Base-by-base conservation (phyloP, 2,888 invertebrate species). In the Xanthorhoe designata region DNA sequence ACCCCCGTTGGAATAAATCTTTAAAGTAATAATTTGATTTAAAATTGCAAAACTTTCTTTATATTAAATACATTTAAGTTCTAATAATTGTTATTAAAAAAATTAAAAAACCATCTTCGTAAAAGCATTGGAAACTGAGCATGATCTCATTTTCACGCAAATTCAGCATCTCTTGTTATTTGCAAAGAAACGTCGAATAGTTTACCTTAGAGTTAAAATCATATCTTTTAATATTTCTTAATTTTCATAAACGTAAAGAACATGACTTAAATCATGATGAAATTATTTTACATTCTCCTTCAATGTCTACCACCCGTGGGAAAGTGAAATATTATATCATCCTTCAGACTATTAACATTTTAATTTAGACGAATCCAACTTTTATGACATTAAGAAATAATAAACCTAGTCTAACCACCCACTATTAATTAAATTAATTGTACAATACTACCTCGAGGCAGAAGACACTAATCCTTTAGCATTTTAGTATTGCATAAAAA, bases 401-500 rank as follows among this genome's bases (percentile, higher is more conserved):
- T 35, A 61, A 52, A 47, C 17, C 7, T 38, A 24, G 35, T 49
- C 51, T 56, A 42, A n/a, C 58, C 58, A 55, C 58, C 62, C 35
- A 65, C 55, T 24, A 35, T 49, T 61, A 54, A 32, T 54, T 17
- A 9, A 38, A 45, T 52, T 50, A 62, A 58, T 55, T 55, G 32
- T 42, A 50, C 57, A 59, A 51, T 8, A 19, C 15, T 17, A 50
- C 63, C 63, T 63, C 4, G 29, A 52, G 59, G 67, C 63, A 38
- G 32, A 60, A 45, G 50, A 18, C n/a, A 17, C 47, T 53, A 58
- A 67, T 63, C 54, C 24, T 38, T 38, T 45, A 38, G 56, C 42
- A 59, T 32, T 57, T n/a, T 54, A n/a, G 17, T 35, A 47, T 54
- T 52, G 49, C 50, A 59, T 59, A 47, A 56, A 60, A 52, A 47